Base-by-base conservation (phyloP, 2,113 vertebrate species). In the Craseonycteris thonglongyai region DNA sequence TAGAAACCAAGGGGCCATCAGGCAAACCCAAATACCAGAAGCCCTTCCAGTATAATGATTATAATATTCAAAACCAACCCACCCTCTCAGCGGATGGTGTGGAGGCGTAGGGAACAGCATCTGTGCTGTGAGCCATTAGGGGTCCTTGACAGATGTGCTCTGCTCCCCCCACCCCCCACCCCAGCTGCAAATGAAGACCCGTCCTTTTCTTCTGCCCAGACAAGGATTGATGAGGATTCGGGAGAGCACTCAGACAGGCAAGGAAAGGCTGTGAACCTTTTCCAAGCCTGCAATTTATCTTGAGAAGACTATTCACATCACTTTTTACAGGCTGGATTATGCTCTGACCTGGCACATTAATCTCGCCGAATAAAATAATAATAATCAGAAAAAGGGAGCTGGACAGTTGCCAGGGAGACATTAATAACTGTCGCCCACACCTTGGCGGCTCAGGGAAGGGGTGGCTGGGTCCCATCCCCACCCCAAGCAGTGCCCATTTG, bases 161-260 rank as follows among this genome's bases (percentile, higher is more conserved):
- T 84, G 87, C 91, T 83, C 97, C 96, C 87, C 82, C 94, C 95
- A 92, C 96, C 97, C 96, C 96, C 96, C 95, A 98, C 96, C 96
- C 96, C 95, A 98, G 98, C 97, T 98, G 98, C 97, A 98, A 97
- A 98, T 97, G 97, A 98, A 98, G 98, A 97, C 95, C 95, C 83
- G 85, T 96, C 94, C 97, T 97, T 98, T 98, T 98, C 98, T 98
- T 98, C 97, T 96, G 93, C 79, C 65, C 93, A 61, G 98, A 99
- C 98, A 98, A 98, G 98, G 98, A 99, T 98, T 98, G 98, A 99
- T 99, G 98, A 98, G 98, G 93, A 95, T 96, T 96, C 93, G 88
- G 96, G 94, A 98, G 97, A 97, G 98, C 98, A 97, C 98, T 97
- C 97, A 98, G 98, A 98, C 98, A 98, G 96, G 97, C 97, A 98